Evolutionary conservation across 2,797 vertebrate species (phyloP), one percentile per base, ranked within the genome.

Genomic region (Syndactyla subalaris): DNA sequence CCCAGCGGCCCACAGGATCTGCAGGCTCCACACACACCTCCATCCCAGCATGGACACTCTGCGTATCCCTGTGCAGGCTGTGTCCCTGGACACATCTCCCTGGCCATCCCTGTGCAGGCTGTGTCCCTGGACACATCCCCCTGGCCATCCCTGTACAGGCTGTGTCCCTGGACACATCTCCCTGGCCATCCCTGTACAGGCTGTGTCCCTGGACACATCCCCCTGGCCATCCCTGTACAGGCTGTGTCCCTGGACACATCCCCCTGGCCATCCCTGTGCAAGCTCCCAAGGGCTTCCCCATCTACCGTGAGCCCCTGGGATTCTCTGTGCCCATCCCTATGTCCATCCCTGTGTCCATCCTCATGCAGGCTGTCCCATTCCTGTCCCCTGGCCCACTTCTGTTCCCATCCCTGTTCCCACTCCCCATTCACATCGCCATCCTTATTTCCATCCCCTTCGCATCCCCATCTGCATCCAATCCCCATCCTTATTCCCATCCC

Each of bases 1-100:
- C 12, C 4, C 12, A 23, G 17, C 12, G 49, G 52, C 11, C 30
- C 52, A 12, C 24, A 2, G 3, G 7, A 22, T 3, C 57, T 68
- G 48, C n/a, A 34, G 41, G 36, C 24, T 55, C 38, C 51, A 26
- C 3, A 9, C 23, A 10, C 22, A 7, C 5, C 38, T 67, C 23
- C 29, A 10, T 49, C 34, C 43, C 48, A 41, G 80, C 43, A 27
- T 0, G 1, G 18, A 16, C 30, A 10, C 9, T 6, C n/a, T 22
- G 21, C 36, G 41, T 30, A 22, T 43, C 17, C 23, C 34, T 46
- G 34, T 7, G 51, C 59, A 20, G 5, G 58, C 6, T 14, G 45
- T 23, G 29, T 9, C 30, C 66, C 48, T 38, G 59, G 0, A 1
- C 27, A 52, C 18, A 30, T 8, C 52, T 19, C 20, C 54, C 52